Base-by-base conservation (phyloP, 2,888 invertebrate genomes). In the Folsomia candida region DNA sequence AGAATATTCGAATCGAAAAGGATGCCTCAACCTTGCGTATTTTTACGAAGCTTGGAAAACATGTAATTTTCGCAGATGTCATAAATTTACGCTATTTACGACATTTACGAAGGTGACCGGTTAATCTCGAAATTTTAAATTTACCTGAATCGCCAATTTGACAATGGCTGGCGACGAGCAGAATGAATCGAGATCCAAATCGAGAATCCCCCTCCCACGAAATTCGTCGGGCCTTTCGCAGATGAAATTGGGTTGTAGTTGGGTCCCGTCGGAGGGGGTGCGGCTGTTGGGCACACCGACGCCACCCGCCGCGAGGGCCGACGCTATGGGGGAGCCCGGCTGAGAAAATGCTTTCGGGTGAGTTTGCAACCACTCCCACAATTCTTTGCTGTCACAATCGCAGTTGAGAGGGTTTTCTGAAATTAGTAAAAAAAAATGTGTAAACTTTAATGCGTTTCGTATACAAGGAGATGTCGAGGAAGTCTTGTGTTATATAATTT, bases 301-400 rank as follows among this genome's bases (percentile, higher is more conserved):
- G 11, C 51, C 51, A 3, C n/a, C n/a, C 2, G n/a, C 4, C 3
- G 9, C 29, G 3, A 11, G 6, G 3, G 29, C 6, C 20, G 29
- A 59, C 66, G 59, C 51, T 54, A 65, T 67, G 24, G 51, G 61
- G 47, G 67, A 80, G 75, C 71, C 27, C 11, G 72, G 64, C 22
- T 70, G 37, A 47, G 51, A 74, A 28, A 90, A 85, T 70, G 91
- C 86, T 85, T 93, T 93, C 81, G 90, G 88, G 85, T 96, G 92
- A 83, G 93, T 91, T 81, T 92, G 87, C 82, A 95, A 87, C 95
- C 94, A 96, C 84, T 91, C 91, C 92, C 95, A 94, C 62, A 94
- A 87, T 82, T 93, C 92, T 84, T 93, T 91, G 72, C 93, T 89
- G 82, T 94, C 92, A 83, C 95, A 96, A 81, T 90, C 91, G 84